phyloP scores from a whole-genome alignment of 2,797 vertebrate genomes.

The Varecia variegata region DNA sequence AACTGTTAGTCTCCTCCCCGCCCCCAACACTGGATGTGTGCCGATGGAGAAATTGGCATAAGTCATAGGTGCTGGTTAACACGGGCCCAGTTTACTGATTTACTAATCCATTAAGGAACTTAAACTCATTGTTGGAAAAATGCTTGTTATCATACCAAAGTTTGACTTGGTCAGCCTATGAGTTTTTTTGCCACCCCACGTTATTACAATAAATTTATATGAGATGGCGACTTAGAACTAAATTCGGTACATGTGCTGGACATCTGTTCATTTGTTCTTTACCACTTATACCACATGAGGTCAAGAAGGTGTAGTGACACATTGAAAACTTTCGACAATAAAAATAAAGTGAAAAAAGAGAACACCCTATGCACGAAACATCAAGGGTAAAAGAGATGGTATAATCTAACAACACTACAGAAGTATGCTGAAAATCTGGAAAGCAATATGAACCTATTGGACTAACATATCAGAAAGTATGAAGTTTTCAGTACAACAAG shows the following conservation, averaged over 20 bases:
- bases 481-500: not conserved
- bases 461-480: not conserved
- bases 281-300: not conserved
- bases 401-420: not conserved
- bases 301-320: not conserved
- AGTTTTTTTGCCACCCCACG: not conserved
- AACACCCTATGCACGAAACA: not conserved
- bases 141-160: constrained; percentile 40
- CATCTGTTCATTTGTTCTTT: not conserved
- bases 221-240: not conserved
- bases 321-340: not conserved
- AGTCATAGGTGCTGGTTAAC: not conserved
- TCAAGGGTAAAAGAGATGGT: not conserved
- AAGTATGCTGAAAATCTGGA: constrained; percentile 30
- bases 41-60: not conserved
- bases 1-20: not conserved
- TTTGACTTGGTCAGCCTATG: not conserved
- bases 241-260: not conserved
- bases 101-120: not conserved
- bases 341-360: constrained; percentile 8
- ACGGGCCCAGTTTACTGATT: not conserved
- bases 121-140: constrained; percentile 33
- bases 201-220: not conserved
- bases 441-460: not conserved
- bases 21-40: not conserved